Base-by-base conservation (phyloP, 2,888 invertebrate genomes). In the Latrodectus hesperus region DNA sequence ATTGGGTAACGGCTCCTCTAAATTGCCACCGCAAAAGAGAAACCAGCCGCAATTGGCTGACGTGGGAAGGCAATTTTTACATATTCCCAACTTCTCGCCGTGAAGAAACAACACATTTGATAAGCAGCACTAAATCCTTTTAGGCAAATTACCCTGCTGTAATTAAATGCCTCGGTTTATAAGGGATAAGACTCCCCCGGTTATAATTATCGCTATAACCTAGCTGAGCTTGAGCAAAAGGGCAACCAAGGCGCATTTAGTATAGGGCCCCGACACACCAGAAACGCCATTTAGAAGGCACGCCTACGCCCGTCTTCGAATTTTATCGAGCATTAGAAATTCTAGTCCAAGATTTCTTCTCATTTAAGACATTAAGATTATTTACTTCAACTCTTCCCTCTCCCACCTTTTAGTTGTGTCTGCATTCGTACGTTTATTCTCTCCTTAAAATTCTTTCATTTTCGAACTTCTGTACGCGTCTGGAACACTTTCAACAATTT, bases 261-360 rank as follows among this genome's bases (percentile, higher is more conserved):
- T 55, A 52, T 75, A n/a, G 51, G 67, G 53, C 67, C 67, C 78
- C 26, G 52, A 38, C 68, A 55, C 72, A 26, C 71, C 65, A 71
- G 77, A 76, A 86, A 86, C 80, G 76, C 64, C 86, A 80, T 80
- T 86, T 86, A 65, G 26, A 84, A 55, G 22, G 67, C 70, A 67
- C 67, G 38, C 72, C 26, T 67, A 75, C 51, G 68, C 17, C 78
- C 55, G 55, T 26, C 68, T 74, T 53, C 70, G 22, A 77, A 72
- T 81, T 87, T 81, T 87, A 87, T 87, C 86, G 81, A 87, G 86
- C 86, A 81, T 87, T 87, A 81, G 86, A 82, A 77, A 87, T 87
- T 87, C 86, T 87, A 67, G 76, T 72, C 75, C 77, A 73, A 81
- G 80, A 77, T 72, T 53, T 77, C 17, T 82, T 77, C 81, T 77